A percentile compares a stretch with the other conserved stretches of the same genome.
phyloP scores from a whole-genome alignment of 2,113 vertebrate genomes.

The Hemichromis elongatus region DNA sequence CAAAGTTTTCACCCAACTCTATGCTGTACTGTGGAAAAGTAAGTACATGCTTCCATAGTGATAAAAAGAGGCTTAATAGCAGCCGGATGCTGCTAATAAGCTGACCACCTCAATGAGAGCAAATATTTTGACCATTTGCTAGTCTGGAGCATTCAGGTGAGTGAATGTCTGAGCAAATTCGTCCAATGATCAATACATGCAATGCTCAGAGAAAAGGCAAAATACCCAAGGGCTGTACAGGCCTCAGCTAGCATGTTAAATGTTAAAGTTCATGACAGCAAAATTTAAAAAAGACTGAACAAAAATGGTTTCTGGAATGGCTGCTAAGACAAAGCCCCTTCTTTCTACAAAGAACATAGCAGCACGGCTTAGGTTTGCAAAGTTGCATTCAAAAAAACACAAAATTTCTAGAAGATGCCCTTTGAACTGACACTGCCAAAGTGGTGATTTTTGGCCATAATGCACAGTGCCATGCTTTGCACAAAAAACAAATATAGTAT shows the following conservation, averaged over 20 bases:
- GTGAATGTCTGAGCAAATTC: not conserved
- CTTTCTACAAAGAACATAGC: not conserved
- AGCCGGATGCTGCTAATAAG: not conserved
- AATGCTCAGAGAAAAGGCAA: not conserved
- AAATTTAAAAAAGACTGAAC: not conserved
- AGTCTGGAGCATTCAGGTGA: not conserved
- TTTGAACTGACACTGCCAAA: not conserved
- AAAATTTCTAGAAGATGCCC: not conserved
- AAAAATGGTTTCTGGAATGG: not conserved
- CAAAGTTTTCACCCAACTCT: not conserved
- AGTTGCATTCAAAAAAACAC: not conserved
- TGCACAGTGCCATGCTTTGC: not conserved
- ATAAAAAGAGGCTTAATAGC: not conserved
- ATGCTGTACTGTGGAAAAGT: not conserved
- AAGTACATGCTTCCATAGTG: not conserved
- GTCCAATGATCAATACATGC: not conserved
- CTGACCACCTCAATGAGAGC: not conserved
- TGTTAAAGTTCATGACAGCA: not conserved
- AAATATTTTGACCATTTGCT: rapidly evolving
- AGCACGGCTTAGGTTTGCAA: not conserved
- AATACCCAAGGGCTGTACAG: not conserved
- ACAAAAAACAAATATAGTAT: not conserved
- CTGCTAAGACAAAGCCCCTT: not conserved
- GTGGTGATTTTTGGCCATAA: not conserved
- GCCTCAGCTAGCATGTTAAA: rapidly evolving